A percentile compares a stretch with the other conserved stretches of the same genome.
phyloP scores from a whole-genome alignment of 2,113 vertebrate species.

The Bos indicus region DNA sequence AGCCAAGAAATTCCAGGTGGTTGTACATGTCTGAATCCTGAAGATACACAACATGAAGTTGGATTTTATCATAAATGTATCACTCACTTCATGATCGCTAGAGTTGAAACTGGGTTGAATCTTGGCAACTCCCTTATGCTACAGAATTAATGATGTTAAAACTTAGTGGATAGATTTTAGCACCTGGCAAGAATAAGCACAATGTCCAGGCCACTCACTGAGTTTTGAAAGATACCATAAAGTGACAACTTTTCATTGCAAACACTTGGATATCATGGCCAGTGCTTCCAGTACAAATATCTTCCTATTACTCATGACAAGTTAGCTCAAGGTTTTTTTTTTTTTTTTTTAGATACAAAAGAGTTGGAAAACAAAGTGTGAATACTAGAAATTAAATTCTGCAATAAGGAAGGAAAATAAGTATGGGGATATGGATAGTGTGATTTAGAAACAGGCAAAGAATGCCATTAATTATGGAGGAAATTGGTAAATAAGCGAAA shows the following conservation, averaged over 20 bases:
- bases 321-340: background rate
- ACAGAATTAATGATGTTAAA: background rate
- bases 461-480: background rate
- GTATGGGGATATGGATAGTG: background rate
- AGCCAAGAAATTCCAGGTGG: slow-evolving; percentile 16
- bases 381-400: background rate
- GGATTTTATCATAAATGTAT: slow-evolving; percentile 1
- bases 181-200: background rate
- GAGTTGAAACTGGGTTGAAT: background rate
- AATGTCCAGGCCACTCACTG: background rate
- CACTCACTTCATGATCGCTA: background rate
- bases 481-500: background rate
- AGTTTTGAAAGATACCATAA: background rate
- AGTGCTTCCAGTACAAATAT: background rate
- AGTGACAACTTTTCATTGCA: background rate
- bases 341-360: background rate
- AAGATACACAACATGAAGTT: slow-evolving; percentile 23
- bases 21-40: slow-evolving; percentile 19
- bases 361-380: background rate
- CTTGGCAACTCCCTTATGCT: background rate
- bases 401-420: background rate
- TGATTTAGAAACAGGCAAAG: background rate
- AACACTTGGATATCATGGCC: background rate
- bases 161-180: background rate
- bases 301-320: background rate